These are phyloP conservation scores for Axea sp. DNA, from an alignment of 2,888 invertebrate genomes.

Conservation along the genomic window DNA sequence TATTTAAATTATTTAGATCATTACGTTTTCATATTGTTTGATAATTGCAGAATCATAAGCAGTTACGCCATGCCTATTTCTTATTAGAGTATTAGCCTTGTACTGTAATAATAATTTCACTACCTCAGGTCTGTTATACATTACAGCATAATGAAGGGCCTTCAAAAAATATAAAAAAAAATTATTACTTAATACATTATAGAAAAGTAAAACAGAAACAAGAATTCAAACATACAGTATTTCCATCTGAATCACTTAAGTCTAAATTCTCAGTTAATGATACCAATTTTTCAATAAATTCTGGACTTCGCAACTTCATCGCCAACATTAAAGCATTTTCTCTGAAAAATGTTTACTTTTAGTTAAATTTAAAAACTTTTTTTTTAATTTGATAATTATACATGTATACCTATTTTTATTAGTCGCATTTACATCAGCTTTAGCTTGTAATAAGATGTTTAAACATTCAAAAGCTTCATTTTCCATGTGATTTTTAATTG, in stretches of 20 bases:
- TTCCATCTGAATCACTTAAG: constrained; percentile 82
- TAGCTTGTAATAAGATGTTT: constrained; percentile 80
- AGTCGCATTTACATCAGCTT: constrained; percentile 81
- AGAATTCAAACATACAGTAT: constrained; percentile 80
- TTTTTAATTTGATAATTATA: no score
- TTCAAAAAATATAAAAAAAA: constrained; percentile 67
- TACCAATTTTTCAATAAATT: constrained; percentile 81
- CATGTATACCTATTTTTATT: constrained; percentile 78
- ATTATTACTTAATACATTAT: constrained; percentile 1
- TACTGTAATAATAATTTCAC: constrained; percentile 81
- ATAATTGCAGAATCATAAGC: constrained; percentile 81
- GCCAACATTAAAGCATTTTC: constrained; percentile 84
- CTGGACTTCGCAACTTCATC: constrained; percentile 80
- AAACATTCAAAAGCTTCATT: constrained; percentile 80
- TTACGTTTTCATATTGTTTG: constrained; percentile 81
- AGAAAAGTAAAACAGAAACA: background rate
- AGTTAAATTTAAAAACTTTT: no score
- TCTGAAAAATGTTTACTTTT: constrained; percentile 68
- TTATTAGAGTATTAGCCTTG: constrained; percentile 80
- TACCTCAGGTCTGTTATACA: constrained; percentile 81
- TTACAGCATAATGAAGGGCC: constrained; percentile 84
- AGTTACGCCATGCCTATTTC: constrained; percentile 81
- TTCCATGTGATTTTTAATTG: constrained; percentile 75
- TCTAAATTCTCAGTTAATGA: constrained; percentile 81
- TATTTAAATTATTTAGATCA: no score